Base-by-base conservation (phyloP, 2,888 invertebrate species). In the Oscheius onirici region DNA sequence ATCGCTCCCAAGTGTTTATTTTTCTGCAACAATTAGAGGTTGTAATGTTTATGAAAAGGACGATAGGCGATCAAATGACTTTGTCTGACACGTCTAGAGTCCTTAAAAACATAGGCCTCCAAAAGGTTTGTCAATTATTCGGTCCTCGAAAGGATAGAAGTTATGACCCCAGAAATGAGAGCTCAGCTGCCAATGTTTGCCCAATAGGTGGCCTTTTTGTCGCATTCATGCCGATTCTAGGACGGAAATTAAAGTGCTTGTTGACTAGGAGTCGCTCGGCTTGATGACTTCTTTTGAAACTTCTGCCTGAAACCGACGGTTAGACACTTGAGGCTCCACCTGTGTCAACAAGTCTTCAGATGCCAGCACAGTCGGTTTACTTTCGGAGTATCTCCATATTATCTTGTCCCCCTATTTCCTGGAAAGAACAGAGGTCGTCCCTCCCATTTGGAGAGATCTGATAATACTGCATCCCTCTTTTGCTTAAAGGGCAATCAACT, bases 241-340 rank as follows among this genome's bases (percentile, higher is more conserved):
- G 46, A 49, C 63, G 63, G 63, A 63, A 63, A 63, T 63, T 63
- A 49, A 63, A 63, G 63, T 63, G 63, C 63, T 60, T 63, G 63
- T 63, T 63, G 63, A 63, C 63, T 46, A 26, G 41, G 58, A 58
- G 40, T 58, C 58, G 40, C 43, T 58, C 20, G 41, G 15, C 58
- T 58, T 55, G 58, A 40, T 58, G 34, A 22, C 40, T 58, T 58
- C 58, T 20, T 52, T 52, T 41, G 58, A n/a, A 58, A 58, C 58
- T 55, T 55, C 28, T 55, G n/a, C 10, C 34, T 8, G 34, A 34
- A 34, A 34, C 34, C 34, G 34, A 34, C 34, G 8, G 34, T 34
- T 34, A 34, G 34, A 34, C 34, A 34, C 34, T 34, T 8, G 34
- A 34, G 34, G 34, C 34, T 34, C 34, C 34, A 34, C 34, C 34